A percentile compares a stretch with the other conserved stretches of the same genome.
phyloP scores from a whole-genome alignment of 2,888 invertebrate species.

The Cartodere bifasciata region DNA sequence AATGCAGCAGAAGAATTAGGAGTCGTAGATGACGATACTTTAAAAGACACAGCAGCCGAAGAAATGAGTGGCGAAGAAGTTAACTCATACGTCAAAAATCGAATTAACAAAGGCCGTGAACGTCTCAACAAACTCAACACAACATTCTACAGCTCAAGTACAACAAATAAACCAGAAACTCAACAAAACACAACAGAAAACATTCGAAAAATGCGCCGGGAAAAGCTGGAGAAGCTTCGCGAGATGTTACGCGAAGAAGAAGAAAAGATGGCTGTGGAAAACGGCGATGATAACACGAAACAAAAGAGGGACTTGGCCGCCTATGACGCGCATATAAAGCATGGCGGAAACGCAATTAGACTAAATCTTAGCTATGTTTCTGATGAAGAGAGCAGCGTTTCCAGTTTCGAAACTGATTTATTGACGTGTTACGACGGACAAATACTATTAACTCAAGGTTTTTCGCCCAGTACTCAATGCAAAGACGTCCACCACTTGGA shows the following conservation, averaged over 20 bases:
- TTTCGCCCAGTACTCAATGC: conserved; percentile 56
- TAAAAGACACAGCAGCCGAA: conserved; percentile 19
- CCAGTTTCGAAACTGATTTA: conserved; percentile 70
- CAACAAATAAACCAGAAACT: neutral
- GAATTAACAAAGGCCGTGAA: conserved; percentile 17
- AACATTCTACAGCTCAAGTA: neutral
- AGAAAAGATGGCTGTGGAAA: too few relatives aligned
- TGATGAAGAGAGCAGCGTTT: conserved; percentile 53
- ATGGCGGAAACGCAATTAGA: conserved; percentile 54
- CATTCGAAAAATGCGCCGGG: too few relatives aligned
- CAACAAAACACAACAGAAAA: neutral
- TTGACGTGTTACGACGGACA: conserved; percentile 64
- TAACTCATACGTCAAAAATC: conserved; percentile 16
- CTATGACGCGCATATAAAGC: conserved; percentile 61
- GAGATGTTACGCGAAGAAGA: too few relatives aligned
- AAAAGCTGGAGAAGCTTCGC: too few relatives aligned
- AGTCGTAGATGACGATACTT: conserved; percentile 20
- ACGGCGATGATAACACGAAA: too few relatives aligned
- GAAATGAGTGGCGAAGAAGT: conserved; percentile 19
- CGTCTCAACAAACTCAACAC: conserved; percentile 6
- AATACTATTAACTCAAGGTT: conserved; percentile 58
- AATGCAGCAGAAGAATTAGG: conserved; percentile 40
- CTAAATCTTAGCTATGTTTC: conserved; percentile 40
- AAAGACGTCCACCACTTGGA: conserved; percentile 56
- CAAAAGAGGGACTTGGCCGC: too few relatives aligned